phyloP scores from a whole-genome alignment of 1,140 invertebrate species.

The Bicyclus anynana region DNA sequence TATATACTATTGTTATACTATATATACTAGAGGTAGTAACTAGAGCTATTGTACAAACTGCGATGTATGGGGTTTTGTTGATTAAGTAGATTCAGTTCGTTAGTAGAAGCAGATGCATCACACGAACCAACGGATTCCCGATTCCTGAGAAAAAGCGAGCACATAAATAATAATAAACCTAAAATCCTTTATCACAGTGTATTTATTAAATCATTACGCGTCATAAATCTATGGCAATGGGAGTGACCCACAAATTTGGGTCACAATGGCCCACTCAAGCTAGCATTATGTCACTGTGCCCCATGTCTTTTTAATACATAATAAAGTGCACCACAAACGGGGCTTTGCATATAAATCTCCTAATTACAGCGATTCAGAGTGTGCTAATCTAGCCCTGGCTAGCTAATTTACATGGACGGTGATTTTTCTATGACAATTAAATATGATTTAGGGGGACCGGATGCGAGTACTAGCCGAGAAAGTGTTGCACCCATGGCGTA shows the following conservation, averaged over 20 bases:
- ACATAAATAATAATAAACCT: slow-evolving; percentile 43
- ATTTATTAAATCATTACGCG: slow-evolving; percentile 65
- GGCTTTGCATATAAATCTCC: slow-evolving; percentile 74
- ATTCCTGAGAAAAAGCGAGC: slow-evolving; percentile 48
- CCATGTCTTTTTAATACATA: slow-evolving; percentile 55
- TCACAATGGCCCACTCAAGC: slow-evolving; percentile 52
- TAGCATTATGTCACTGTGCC: slow-evolving; percentile 45
- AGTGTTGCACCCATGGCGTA: slow-evolving; percentile 6
- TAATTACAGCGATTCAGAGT: slow-evolving; percentile 66
- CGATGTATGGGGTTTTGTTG: too few species aligned
- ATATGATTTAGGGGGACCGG: slow-evolving; percentile 61
- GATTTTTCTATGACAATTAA: slow-evolving; percentile 60
- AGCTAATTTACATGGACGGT: slow-evolving; percentile 55
- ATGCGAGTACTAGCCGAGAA: slow-evolving; percentile 21
- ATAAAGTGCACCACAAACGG: slow-evolving; percentile 66
- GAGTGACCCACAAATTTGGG: slow-evolving; percentile 69
- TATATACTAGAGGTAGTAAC: too few species aligned
- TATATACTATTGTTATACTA: too few species aligned
- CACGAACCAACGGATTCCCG: slow-evolving; percentile 52
- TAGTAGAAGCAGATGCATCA: slow-evolving; percentile 32
- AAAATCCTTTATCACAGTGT: slow-evolving; percentile 53
- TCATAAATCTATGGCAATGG: slow-evolving; percentile 67
- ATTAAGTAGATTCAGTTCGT: too few species aligned
- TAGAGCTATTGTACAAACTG: too few species aligned
- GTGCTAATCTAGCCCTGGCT: slow-evolving; percentile 58